phyloP scores from a whole-genome alignment of 2,113 vertebrate genomes.

The Dasyurus viverrinus region DNA sequence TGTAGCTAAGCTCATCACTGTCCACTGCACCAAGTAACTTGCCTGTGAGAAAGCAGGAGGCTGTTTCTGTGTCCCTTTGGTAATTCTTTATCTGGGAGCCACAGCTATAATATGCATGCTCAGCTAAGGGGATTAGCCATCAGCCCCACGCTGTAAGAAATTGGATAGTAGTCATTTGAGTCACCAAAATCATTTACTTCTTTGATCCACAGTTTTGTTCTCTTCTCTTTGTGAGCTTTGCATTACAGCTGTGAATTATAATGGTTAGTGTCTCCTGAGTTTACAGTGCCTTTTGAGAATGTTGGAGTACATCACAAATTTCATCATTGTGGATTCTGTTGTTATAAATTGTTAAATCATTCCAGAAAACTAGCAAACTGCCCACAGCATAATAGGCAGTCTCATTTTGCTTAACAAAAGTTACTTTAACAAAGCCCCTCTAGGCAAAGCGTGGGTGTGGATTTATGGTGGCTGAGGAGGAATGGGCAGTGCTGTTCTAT shows the following conservation, averaged over 20 bases:
- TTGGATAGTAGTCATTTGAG: background rate
- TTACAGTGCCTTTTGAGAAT: background rate
- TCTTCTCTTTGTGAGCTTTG: background rate
- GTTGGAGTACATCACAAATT: background rate
- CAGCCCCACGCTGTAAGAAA: background rate
- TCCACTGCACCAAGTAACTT: background rate
- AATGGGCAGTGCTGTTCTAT: background rate
- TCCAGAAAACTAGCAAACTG: background rate
- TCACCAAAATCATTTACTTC: background rate
- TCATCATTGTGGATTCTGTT: background rate
- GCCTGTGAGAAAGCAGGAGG: background rate
- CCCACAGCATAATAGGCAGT: background rate
- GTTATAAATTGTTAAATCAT: background rate
- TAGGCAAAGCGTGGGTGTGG: background rate
- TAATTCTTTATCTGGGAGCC: background rate
- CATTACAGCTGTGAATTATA: background rate
- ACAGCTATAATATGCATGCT: background rate
- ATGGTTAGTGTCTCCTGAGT: background rate
- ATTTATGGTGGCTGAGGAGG: background rate
- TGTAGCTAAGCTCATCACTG: background rate
- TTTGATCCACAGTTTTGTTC: background rate
- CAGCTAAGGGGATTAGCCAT: background rate
- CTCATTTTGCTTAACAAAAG: background rate
- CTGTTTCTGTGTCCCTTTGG: background rate
- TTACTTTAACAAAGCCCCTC: background rate